Evolutionary conservation across 2,113 vertebrate species (phyloP).

Genomic region (Semnornis frantzii): DNA sequence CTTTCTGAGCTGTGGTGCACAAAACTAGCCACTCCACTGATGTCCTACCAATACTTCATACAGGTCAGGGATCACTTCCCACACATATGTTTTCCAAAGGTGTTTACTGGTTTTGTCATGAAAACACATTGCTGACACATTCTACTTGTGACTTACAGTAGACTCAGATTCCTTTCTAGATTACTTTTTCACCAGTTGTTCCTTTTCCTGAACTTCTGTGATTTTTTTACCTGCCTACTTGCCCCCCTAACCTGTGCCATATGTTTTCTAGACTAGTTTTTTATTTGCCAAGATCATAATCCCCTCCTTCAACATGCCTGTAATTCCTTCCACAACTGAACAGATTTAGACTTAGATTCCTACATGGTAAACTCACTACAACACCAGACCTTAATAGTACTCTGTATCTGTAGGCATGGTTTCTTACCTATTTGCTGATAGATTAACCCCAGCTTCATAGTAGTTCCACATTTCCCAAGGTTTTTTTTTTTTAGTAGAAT

Average conservation of each 20-base stretch:
- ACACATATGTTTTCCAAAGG: neutral
- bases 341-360: neutral
- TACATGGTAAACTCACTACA: neutral
- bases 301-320: neutral
- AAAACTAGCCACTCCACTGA: neutral
- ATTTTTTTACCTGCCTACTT: neutral
- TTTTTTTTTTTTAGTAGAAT: slow-evolving; percentile 1
- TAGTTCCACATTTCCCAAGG: neutral
- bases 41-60: neutral
- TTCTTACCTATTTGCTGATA: neutral
- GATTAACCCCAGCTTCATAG: neutral
- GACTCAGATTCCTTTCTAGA: neutral
- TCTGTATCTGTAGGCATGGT: rapidly evolving
- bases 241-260: neutral
- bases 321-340: neutral
- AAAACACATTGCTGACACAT: neutral
- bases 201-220: neutral
- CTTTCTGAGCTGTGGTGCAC: neutral
- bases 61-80: neutral
- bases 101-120: neutral
- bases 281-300: neutral
- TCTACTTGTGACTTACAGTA: neutral
- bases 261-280: neutral
- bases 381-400: neutral
- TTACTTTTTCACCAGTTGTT: neutral